phyloP scores from a whole-genome alignment of 2,888 invertebrate species.

The Drosophila neutralis region DNA sequence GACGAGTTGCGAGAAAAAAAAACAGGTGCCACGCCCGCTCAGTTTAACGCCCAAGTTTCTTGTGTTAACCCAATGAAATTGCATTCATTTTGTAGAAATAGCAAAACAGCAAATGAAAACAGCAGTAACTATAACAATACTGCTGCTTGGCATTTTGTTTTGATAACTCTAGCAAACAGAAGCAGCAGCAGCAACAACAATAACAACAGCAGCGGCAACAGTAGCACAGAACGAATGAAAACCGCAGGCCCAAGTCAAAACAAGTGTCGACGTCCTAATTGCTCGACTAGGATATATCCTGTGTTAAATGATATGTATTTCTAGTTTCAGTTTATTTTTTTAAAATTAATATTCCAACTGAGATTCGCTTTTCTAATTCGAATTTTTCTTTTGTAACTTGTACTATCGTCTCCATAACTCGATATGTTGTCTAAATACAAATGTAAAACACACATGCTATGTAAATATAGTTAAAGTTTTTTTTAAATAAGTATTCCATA shows the following conservation, averaged over 20 bases:
- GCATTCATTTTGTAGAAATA: constrained; percentile 63
- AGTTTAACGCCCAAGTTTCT: constrained; percentile 9
- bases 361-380: not conserved
- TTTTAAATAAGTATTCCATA: not conserved
- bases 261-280: constrained; percentile 15
- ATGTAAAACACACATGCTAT: not conserved
- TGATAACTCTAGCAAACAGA: constrained; percentile 77
- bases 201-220: constrained; percentile 30
- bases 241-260: constrained; percentile 54
- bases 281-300: not conserved
- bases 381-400: not conserved
- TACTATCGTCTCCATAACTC: no score
- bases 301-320: not conserved
- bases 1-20: constrained; percentile 35
- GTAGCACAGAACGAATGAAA: constrained; percentile 58
- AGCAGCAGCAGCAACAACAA: constrained; percentile 26
- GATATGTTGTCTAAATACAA: no score
- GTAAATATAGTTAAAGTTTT: not conserved
- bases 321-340: not conserved
- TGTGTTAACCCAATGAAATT: constrained; percentile 56
- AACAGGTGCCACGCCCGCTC: not conserved
- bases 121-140: constrained; percentile 45
- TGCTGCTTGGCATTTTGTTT: constrained; percentile 70
- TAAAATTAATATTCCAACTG: not conserved
- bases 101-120: constrained; percentile 55